phyloP scores from a whole-genome alignment of 2,113 vertebrate species.

The Apodemus speciosus region DNA sequence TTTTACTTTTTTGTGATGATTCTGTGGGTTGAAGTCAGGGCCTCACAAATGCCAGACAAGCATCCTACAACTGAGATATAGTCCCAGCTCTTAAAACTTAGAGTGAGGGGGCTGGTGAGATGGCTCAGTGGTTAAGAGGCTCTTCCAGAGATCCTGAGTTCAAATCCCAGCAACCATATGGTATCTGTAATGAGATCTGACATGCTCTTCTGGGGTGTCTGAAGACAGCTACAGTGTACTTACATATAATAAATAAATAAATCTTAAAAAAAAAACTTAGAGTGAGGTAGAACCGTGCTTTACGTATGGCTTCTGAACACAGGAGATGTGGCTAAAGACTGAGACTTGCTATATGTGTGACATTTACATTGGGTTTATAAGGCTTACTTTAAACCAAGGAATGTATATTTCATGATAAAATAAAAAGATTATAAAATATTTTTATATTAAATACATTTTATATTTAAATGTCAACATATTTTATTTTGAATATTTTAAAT shows the following conservation, averaged over 20 bases:
- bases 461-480: too few species aligned
- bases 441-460: too few species aligned
- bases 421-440: too few species aligned
- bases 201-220: too few species aligned
- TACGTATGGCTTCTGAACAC: neutral
- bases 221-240: too few species aligned
- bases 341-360: neutral
- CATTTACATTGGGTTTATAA: neutral
- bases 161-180: too few species aligned
- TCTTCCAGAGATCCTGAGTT: too few species aligned
- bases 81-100: neutral
- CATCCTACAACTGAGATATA: neutral
- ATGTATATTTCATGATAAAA: neutral
- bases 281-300: neutral
- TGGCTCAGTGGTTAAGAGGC: too few species aligned
- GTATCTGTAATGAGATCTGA: too few species aligned
- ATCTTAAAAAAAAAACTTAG: neutral
- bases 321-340: neutral
- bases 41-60: neutral
- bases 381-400: neutral
- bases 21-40: neutral
- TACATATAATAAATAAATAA: too few species aligned
- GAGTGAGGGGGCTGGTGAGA: neutral
- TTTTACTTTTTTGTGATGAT: neutral
- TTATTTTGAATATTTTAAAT: neutral